phyloP scores from a whole-genome alignment of 2,888 invertebrate species.

The Dicranocentrus wangi region DNA sequence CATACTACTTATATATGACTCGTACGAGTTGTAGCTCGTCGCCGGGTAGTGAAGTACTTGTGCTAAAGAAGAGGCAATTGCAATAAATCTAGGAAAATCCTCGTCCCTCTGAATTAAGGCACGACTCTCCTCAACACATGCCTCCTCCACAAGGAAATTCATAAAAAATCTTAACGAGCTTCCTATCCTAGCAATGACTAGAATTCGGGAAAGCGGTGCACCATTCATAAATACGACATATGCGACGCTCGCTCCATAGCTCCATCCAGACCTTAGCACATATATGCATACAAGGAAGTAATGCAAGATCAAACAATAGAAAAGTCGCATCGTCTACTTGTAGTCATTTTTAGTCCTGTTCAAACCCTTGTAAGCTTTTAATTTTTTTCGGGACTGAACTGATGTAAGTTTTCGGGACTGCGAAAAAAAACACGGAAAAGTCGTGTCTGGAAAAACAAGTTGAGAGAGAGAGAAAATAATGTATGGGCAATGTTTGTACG shows the following conservation, averaged over 20 bases:
- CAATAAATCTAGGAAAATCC: constrained; percentile 49
- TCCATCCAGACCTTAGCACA: too few relatives aligned
- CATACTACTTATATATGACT: background rate
- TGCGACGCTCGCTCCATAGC: too few relatives aligned
- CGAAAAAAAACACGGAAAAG: too few relatives aligned
- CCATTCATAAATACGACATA: constrained; percentile 1
- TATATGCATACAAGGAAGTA: too few relatives aligned
- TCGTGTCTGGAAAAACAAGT: too few relatives aligned
- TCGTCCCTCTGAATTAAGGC: constrained; percentile 45
- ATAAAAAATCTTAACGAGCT: constrained; percentile 14
- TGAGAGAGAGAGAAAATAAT: background rate
- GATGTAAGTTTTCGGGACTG: too few relatives aligned
- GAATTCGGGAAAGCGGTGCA: background rate
- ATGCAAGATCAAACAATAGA: background rate
- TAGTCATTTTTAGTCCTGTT: too few relatives aligned
- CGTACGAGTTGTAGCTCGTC: background rate
- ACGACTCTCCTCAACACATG: background rate
- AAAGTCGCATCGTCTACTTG: too few relatives aligned
- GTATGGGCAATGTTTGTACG: background rate
- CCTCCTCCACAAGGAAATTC: background rate
- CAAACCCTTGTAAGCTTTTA: too few relatives aligned
- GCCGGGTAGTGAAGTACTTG: constrained; percentile 9
- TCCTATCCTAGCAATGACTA: background rate
- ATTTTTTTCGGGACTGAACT: too few relatives aligned
- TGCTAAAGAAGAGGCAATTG: constrained; percentile 37